Evolutionary conservation across 2,113 vertebrate genomes (phyloP), one percentile per base, ranked within the genome.

Genomic region (Prunella fulvescens): DNA sequence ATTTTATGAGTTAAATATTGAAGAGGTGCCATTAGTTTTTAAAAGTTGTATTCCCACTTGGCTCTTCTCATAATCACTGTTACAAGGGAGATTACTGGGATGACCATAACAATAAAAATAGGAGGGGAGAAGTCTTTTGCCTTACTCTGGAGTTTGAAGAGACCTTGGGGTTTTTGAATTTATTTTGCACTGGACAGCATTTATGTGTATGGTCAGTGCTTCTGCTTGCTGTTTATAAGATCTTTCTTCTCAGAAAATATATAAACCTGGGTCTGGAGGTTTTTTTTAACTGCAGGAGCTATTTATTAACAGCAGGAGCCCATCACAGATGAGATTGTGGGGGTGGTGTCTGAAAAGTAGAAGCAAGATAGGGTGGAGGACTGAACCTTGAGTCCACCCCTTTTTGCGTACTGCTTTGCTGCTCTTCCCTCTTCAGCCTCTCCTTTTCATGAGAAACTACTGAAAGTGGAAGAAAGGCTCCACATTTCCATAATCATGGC

Each of bases 401-500:
- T 92, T 90, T 77, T 31, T 37, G 24, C 54, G 71, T n/a, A 33
- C 24, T 57, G 24, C 16, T 0, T 7, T 82, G 70, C 88, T 67
- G 45, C 48, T 5, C 33, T 81, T 80, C 15, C 15, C 29, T 19
- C 2, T 60, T 33, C 23, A 80, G 9, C 10, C 7, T 65, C 64
- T 91, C 37, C 11, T 80, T 53, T 84, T 86, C 20, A 5, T 65
- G n/a, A 20, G 53, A 45, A n/a, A 64, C 50, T 54, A 39, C 31
- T 45, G 71, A 66, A 40, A 26, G 45, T 71, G 42, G 66, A 69
- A 81, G 80, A 51, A 83, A 61, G 16, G 18, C 7, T 58, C 19
- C 2, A 12, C 12, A 0, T 44, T 67, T 58, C 33, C 4, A 2
- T 5, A 69, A 39, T 28, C 58, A 99, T 99, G 99, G 97, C 95